Evolutionary conservation across 2,888 invertebrate species (phyloP), one percentile per base, ranked within the genome.

Genomic region (Caenorhabditis sp.): DNA sequence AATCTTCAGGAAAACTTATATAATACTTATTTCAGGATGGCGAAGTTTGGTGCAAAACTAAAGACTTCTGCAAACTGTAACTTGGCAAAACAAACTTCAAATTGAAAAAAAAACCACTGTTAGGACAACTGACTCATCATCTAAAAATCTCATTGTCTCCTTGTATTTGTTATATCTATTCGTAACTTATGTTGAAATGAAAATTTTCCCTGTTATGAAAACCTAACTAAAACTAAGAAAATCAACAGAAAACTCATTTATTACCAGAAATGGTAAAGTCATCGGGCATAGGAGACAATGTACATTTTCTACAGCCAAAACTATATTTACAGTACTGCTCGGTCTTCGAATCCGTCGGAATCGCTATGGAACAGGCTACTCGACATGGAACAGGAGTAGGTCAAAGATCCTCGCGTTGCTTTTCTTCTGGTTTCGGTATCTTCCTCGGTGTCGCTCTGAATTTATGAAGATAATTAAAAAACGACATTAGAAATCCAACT

Each of bases 1-100:
- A 32, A 32, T 6, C 32, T 32, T n/a, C n/a, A n/a, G n/a, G n/a
- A n/a, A n/a, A n/a, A n/a, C n/a, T n/a, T n/a, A n/a, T n/a, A n/a
- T n/a, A n/a, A n/a, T n/a, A n/a, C n/a, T n/a, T n/a, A 15, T 77
- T 80, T 65, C 58, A 83, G 77, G 71, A 82, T 35, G 82, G 82
- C 40, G 79, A 82, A 40, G 82, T 82, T 24, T 84, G 84, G 84
- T 84, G 84, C 74, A 80, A 80, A 37, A 70, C 80, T 0, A 80
- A 65, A 26, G 58, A 79, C 5, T 44, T 40, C 37, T 71, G 71
- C 50, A 60, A 67, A 62, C 18, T 28, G 51, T 50, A 20, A 47
- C 24, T 20, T 8, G n/a, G n/a, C n/a, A n/a, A n/a, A n/a, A n/a
- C 32, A 40, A 40, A 15, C 40, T 61, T 47, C 18, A 72, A 64